Percentiles rank a stretch among this genome's conserved stretches.
phyloP scores from a whole-genome alignment of 92 coral and sea anemone species.

The Galaxea fascicularis region DNA sequence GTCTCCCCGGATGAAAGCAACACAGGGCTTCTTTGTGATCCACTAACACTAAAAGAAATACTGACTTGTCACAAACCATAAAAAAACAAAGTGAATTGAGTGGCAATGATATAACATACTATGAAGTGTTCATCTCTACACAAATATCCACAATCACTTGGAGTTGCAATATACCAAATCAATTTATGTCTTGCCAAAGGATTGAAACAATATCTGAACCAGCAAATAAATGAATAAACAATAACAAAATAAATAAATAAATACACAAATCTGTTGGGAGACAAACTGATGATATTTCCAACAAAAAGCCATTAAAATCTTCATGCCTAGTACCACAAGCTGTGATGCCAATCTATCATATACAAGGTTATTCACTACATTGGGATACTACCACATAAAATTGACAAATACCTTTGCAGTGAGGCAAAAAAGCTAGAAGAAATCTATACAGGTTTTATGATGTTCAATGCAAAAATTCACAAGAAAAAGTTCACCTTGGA shows the following conservation, averaged over 20 bases:
- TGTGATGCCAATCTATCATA: neutral
- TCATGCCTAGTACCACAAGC: too few relatives aligned
- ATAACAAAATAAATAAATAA: too few relatives aligned
- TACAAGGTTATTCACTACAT: neutral
- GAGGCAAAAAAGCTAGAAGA: neutral
- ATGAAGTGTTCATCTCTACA: neutral
- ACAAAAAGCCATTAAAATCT: neutral
- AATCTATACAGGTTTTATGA: neutral
- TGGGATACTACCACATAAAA: neutral
- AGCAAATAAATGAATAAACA: neutral
- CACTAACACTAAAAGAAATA: constrained; percentile 1
- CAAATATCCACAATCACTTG: neutral
- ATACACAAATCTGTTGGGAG: too few relatives aligned
- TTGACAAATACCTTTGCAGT: neutral
- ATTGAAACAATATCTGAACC: too few relatives aligned
- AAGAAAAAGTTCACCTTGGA: neutral
- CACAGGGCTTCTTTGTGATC: neutral
- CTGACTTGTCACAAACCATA: neutral
- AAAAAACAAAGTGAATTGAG: too few relatives aligned
- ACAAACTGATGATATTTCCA: too few relatives aligned
- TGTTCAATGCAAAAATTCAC: neutral
- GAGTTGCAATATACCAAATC: neutral
- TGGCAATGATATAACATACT: neutral
- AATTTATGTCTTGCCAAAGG: neutral
- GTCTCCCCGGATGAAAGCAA: constrained; percentile 36